These are phyloP conservation scores for Tursiops truncatus DNA, from an alignment of 2,113 vertebrate genomes.

Conservation along the genomic window DNA sequence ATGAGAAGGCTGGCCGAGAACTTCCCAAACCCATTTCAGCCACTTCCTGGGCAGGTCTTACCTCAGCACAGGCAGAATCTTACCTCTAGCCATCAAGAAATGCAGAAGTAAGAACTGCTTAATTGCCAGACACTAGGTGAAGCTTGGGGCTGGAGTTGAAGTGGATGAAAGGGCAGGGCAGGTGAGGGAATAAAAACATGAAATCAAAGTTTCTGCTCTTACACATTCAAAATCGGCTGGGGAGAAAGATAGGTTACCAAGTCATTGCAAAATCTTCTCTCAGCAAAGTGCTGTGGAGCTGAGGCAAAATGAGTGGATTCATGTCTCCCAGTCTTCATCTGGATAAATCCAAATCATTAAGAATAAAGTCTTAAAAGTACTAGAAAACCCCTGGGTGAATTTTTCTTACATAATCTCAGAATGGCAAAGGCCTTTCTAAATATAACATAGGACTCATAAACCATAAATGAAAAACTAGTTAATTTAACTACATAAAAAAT, in stretches of 20 bases:
- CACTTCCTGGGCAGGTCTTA: not conserved
- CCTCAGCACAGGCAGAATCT: not conserved
- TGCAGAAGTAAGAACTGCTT: not conserved
- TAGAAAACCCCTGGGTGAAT: not conserved
- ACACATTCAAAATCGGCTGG: not conserved
- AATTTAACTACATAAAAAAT: conserved; percentile 10
- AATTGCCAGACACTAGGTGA: not conserved
- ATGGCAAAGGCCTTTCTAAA: conserved; percentile 1
- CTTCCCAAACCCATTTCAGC: not conserved
- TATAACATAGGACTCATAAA: not conserved
- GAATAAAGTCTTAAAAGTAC: conserved; percentile 9
- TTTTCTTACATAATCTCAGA: conserved; percentile 46
- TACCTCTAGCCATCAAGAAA: not conserved
- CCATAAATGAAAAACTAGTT: not conserved
- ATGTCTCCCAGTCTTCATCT: not conserved
- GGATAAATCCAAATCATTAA: conserved; percentile 16
- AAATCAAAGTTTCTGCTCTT: conserved; percentile 18
- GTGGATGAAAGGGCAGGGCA: not conserved
- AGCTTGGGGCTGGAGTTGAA: not conserved
- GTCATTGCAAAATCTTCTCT: conserved; percentile 32
- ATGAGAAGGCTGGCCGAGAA: not conserved
- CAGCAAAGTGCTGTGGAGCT: not conserved
- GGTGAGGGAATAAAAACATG: not conserved
- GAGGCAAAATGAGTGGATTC: not conserved
- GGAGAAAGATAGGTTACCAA: not conserved